Conservation (phyloP, 2,113 vertebrate species). For the Nibea albiflora region DNA sequence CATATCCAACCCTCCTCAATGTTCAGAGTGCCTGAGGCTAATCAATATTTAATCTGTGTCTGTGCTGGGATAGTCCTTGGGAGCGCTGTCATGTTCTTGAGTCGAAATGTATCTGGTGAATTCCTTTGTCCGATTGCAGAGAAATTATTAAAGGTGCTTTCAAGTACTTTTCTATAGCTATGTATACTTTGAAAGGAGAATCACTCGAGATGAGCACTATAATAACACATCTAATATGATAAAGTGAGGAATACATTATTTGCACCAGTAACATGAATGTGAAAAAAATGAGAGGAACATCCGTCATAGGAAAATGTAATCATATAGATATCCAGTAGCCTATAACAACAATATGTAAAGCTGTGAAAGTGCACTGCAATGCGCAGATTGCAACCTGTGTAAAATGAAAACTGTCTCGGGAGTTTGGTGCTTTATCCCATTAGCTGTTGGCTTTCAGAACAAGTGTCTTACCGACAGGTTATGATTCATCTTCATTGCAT, state of each 20-base stretch:
- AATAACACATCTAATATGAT: neutral
- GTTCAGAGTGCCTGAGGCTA: slow-evolving; percentile 27
- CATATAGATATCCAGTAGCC: neutral
- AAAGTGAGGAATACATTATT: neutral
- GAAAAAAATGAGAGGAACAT: neutral
- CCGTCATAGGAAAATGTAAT: neutral
- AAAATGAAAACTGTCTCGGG: neutral
- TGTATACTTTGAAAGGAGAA: neutral
- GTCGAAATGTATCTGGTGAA: neutral
- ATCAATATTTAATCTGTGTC: slow-evolving; percentile 66
- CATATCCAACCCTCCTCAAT: slow-evolving; percentile 1
- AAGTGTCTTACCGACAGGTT: neutral
- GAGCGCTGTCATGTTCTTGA: slow-evolving; percentile 17
- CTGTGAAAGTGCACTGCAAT: neutral
- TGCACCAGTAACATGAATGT: neutral
- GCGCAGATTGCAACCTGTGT: neutral
- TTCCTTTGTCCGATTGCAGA: slow-evolving; percentile 13
- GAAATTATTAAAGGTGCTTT: neutral
- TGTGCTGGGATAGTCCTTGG: slow-evolving; percentile 22
- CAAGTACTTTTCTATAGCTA: neutral
- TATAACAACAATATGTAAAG: neutral
- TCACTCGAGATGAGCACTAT: neutral
- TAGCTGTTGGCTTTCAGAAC: slow-evolving; percentile 12
- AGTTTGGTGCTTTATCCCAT: neutral
- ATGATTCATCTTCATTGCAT: neutral